Evolutionary conservation across 2,888 invertebrate genomes (phyloP).

Genomic region (Augiades crinisus): DNA sequence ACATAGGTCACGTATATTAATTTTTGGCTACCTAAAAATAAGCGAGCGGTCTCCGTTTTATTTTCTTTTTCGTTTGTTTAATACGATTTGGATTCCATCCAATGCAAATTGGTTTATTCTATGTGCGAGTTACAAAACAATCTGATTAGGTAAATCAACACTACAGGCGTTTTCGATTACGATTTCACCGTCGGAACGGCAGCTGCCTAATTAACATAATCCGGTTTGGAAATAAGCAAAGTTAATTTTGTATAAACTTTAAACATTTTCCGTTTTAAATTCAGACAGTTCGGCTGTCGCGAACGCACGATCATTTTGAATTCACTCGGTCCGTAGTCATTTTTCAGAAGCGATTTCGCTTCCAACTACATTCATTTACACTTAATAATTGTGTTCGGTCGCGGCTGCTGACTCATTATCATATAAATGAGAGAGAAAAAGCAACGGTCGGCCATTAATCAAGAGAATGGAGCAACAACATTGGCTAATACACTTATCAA

Average conservation of each 20-base stretch:
- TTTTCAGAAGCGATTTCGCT: conserved; percentile 59
- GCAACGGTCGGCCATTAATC: conserved; percentile 73
- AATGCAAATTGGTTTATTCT: conserved; percentile 35
- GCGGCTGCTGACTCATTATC: conserved; percentile 71
- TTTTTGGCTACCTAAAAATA: conserved; percentile 14
- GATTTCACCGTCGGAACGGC: conserved; percentile 52
- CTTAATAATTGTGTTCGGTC: conserved; percentile 70
- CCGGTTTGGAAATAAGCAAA: conserved; percentile 56
- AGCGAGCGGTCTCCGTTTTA: background rate
- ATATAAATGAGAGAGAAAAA: conserved; percentile 80
- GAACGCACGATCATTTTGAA: conserved; percentile 43
- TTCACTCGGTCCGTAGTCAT: conserved; percentile 39
- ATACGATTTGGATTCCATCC: conserved; percentile 29
- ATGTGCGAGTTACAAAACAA: conserved; percentile 48
- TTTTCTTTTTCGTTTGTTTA: conserved; percentile 5
- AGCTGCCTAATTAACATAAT: conserved; percentile 63
- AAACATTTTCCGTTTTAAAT: conserved; percentile 45
- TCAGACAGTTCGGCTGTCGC: conserved; percentile 40
- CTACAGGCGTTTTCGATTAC: conserved; percentile 58
- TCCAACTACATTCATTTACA: conserved; percentile 64
- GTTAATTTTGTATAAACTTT: conserved; percentile 60
- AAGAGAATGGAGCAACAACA: conserved; percentile 75
- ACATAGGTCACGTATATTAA: conserved; percentile 34
- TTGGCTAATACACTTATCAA: conserved; percentile 79
- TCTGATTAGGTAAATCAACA: conserved; percentile 64